A percentile compares a stretch with the other conserved stretches of the same genome.
Evolutionary conservation across 2,113 vertebrate genomes (phyloP).

Genomic region (Laterallus jamaicensis): DNA sequence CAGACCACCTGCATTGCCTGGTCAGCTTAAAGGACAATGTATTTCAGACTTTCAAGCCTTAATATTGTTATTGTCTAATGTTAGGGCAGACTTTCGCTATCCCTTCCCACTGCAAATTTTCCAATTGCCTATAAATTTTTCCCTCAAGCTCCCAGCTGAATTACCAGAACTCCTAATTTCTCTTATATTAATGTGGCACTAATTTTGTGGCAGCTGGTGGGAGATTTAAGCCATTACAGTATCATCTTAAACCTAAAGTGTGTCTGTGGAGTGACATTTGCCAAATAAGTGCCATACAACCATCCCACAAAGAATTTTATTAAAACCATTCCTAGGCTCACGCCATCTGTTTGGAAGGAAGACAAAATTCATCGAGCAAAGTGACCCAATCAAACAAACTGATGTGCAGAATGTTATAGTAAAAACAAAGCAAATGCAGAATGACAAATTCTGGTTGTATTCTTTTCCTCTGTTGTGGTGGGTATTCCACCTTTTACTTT

Average conservation of each 20-base stretch:
- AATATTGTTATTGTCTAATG: not conserved
- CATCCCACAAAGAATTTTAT: constrained; percentile 49
- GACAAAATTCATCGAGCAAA: constrained; percentile 41
- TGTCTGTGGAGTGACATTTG: constrained; percentile 44
- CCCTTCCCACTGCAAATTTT: not conserved
- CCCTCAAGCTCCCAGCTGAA: not conserved
- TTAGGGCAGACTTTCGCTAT: not conserved
- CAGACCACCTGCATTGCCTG: not conserved
- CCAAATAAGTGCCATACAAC: constrained; percentile 52
- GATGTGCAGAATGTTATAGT: not conserved
- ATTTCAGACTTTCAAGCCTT: not conserved
- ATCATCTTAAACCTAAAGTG: constrained; percentile 39
- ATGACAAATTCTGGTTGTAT: not conserved
- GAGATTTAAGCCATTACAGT: constrained; percentile 30
- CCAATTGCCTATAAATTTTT: not conserved
- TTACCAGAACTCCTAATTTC: not conserved
- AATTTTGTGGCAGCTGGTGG: constrained; percentile 43
- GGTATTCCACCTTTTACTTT: not conserved
- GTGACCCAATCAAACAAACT: constrained; percentile 19
- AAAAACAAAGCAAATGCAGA: not conserved
- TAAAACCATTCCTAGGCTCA: constrained; percentile 44
- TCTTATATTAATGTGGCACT: constrained; percentile 29
- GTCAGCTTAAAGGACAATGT: not conserved
- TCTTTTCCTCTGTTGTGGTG: not conserved
- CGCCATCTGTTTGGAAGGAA: constrained; percentile 52